Evolutionary conservation across 2,797 vertebrate species (phyloP), one percentile per base, ranked within the genome.

Genomic region (Tiaroga cobitis): DNA sequence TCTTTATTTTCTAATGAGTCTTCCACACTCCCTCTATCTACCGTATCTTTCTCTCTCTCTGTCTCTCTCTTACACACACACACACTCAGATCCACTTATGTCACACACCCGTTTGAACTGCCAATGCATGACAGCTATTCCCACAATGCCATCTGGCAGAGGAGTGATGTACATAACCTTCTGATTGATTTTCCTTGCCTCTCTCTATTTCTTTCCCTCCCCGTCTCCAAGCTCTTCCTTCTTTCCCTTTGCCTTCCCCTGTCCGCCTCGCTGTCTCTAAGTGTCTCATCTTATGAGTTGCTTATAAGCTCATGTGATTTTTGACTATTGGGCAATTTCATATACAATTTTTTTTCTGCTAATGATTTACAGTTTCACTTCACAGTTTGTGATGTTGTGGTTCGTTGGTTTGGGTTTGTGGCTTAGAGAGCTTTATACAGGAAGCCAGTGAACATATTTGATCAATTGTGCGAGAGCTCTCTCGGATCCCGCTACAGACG

Each of bases 81-180:
- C 8, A 59, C 79, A 83, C 79, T 16, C 9, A 85, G 88, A 91
- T 61, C 2, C 84, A 10, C 81, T 85, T 56, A 75, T 90, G 39
- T 88, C 87, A 89, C 65, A 83, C 70, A 80, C 32, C 63, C 87
- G 78, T 82, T 59, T 81, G 75, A 77, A 76, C 16, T 83, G 81
- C 87, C 85, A 81, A 65, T 80, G 89, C 56, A 85, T 81, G 80
- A 76, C 46, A 68, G 68, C 29, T 85, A 86, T 90, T 85, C 79
- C 81, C 81, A 74, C 37, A 61, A 89, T 83, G 80, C 83, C 84
- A 76, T 87, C 81, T 87, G 85, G 73, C 73, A 78, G 78, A 83
- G 80, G 69, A 84, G 79, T 87, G 73, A 83, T 89, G 82, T 70
- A 90, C 90, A 88, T 86, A 51, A 83, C 82, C 85, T 86, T 74